Evolutionary conservation across 2,888 invertebrate species (phyloP).

Genomic region (Cistogaster globosa): DNA sequence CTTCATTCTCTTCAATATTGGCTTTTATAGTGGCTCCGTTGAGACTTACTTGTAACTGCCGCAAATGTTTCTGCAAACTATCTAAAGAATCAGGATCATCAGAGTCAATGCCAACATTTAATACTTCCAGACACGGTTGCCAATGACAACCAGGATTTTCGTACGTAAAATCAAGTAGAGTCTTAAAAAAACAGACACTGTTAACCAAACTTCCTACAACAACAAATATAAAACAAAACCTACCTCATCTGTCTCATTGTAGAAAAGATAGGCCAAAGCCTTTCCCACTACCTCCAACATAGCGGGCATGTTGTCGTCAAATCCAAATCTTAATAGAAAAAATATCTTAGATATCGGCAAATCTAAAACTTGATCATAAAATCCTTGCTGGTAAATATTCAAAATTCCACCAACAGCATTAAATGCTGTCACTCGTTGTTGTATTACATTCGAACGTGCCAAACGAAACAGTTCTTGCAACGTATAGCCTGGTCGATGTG

Average conservation of each 20-base stretch:
- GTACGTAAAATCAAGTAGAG: constrained; percentile 87
- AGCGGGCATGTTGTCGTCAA: constrained; percentile 91
- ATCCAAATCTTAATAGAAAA: constrained; percentile 91
- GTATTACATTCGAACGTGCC: constrained; percentile 89
- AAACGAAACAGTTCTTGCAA: constrained; percentile 93
- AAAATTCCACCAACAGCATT: constrained; percentile 91
- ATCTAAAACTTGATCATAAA: constrained; percentile 89
- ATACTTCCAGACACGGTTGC: constrained; percentile 85
- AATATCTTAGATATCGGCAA: constrained; percentile 90
- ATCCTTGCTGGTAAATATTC: constrained; percentile 88
- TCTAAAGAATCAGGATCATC: constrained; percentile 83
- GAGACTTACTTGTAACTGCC: constrained; percentile 77
- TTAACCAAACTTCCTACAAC: background rate
- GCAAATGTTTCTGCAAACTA: constrained; percentile 85
- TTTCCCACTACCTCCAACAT: constrained; percentile 90
- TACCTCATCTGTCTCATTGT: constrained; percentile 90
- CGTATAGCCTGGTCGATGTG: constrained; percentile 94
- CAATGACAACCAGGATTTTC: constrained; percentile 87
- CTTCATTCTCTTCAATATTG: constrained; percentile 79
- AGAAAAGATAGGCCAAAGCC: constrained; percentile 89
- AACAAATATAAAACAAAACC: background rate
- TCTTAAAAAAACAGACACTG: constrained; percentile 72
- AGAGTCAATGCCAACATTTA: constrained; percentile 70
- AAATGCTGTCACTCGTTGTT: constrained; percentile 92
- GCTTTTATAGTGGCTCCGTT: constrained; percentile 74